Evolutionary conservation across 2,888 invertebrate species (phyloP).

Genomic region (Euplexia lucipara): DNA sequence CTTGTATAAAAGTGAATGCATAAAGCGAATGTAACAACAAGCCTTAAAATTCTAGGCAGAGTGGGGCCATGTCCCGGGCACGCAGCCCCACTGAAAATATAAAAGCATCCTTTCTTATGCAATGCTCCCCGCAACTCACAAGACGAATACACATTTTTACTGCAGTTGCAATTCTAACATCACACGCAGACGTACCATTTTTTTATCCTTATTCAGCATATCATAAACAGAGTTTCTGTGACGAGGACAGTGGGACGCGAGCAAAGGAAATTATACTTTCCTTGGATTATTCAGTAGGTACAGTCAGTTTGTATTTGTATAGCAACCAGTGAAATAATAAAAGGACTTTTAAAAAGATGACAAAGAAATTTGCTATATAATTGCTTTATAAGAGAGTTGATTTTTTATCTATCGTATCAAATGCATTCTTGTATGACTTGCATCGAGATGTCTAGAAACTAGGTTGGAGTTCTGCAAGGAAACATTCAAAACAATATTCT

Average conservation of each 20-base stretch:
- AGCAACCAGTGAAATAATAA: no score
- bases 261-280: constrained; percentile 47
- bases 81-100: constrained; percentile 70
- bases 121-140: constrained; percentile 64
- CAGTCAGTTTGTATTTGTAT: neutral
- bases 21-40: constrained; percentile 71
- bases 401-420: no score
- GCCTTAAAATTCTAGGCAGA: constrained; percentile 72
- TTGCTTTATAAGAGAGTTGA: no score
- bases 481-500: neutral
- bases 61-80: constrained; percentile 50
- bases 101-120: constrained; percentile 75
- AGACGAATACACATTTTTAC: constrained; percentile 72
- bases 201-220: constrained; percentile 55
- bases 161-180: constrained; percentile 72
- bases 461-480: neutral
- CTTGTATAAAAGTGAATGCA: constrained; percentile 66
- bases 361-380: no score
- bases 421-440: no score
- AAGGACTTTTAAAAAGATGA: no score
- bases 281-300: neutral
- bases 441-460: no score
- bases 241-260: constrained; percentile 11
- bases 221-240: constrained; percentile 49
- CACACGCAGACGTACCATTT: constrained; percentile 70